Conservation (phyloP, 1,140 invertebrate genomes). For the Rhynchophorus ferrugineus region DNA sequence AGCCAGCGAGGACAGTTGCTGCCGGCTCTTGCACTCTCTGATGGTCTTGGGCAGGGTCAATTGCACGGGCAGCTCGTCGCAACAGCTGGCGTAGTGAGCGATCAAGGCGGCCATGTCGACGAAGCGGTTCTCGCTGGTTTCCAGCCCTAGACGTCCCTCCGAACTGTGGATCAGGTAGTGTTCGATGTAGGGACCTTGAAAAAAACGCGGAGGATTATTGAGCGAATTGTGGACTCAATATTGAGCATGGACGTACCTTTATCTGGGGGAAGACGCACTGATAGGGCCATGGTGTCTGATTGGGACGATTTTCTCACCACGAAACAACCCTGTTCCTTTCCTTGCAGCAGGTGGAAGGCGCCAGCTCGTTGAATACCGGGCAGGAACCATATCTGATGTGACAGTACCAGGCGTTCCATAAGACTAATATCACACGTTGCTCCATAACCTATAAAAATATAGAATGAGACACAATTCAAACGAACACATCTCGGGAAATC, state of each 20-base stretch:
- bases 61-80: conserved; percentile 89
- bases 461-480: too few species aligned
- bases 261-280: conserved; percentile 76
- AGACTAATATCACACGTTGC: conserved; percentile 70
- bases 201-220: background rate
- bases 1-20: conserved; percentile 83
- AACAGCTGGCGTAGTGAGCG: conserved; percentile 87
- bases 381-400: conserved; percentile 92
- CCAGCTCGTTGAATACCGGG: conserved; percentile 87
- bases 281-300: conserved; percentile 87
- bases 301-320: conserved; percentile 91
- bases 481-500: too few species aligned
- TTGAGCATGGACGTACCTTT: conserved; percentile 46
- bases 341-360: conserved; percentile 85
- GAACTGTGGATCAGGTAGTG: conserved; percentile 90
- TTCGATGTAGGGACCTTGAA: conserved; percentile 75
- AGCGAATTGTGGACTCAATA: too few species aligned
- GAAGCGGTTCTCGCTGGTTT: conserved; percentile 89
- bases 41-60: conserved; percentile 76
- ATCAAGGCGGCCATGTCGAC: conserved; percentile 85
- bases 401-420: conserved; percentile 78
- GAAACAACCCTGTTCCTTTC: conserved; percentile 87
- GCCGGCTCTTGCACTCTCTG: conserved; percentile 76
- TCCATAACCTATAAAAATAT: conserved; percentile 31
- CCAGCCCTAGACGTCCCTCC: conserved; percentile 72